Conservation (phyloP, 2,113 vertebrate species). For the Gallinago undulata region DNA sequence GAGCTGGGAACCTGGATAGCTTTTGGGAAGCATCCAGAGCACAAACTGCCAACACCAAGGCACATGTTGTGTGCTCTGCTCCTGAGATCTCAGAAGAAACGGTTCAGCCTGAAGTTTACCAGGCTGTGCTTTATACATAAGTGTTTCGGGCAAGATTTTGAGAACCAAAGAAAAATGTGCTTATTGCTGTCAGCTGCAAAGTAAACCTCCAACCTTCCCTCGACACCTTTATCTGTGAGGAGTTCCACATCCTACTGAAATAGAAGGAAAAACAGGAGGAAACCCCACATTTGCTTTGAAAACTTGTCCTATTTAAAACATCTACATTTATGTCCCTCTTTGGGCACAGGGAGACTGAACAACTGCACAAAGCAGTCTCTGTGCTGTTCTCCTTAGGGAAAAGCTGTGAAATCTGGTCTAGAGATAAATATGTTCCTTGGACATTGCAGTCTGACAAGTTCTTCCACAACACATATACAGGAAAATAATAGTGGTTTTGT, state of each 20-base stretch:
- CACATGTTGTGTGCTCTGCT: neutral
- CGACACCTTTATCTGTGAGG: slow-evolving; percentile 9
- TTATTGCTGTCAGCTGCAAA: neutral
- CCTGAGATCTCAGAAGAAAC: neutral
- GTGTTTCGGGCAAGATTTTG: neutral
- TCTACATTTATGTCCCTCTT: neutral
- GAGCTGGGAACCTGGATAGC: neutral
- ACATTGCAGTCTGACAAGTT: neutral
- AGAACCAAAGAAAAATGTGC: neutral
- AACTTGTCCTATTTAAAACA: neutral
- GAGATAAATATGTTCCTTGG: neutral
- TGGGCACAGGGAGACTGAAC: neutral
- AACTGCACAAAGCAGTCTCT: neutral
- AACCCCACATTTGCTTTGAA: neutral
- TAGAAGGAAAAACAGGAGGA: neutral
- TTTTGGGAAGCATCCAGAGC: neutral
- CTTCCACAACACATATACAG: neutral
- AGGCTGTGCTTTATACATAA: neutral
- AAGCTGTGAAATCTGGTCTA: neutral
- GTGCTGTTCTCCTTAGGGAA: neutral
- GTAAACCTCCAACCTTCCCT: neutral
- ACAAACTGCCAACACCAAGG: neutral
- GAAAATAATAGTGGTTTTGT: neutral
- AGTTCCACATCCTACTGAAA: neutral
- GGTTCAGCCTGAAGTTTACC: neutral